These are phyloP conservation scores for Goniozus legneri DNA, from an alignment of 1,140 invertebrate genomes.

Conservation along the genomic window DNA sequence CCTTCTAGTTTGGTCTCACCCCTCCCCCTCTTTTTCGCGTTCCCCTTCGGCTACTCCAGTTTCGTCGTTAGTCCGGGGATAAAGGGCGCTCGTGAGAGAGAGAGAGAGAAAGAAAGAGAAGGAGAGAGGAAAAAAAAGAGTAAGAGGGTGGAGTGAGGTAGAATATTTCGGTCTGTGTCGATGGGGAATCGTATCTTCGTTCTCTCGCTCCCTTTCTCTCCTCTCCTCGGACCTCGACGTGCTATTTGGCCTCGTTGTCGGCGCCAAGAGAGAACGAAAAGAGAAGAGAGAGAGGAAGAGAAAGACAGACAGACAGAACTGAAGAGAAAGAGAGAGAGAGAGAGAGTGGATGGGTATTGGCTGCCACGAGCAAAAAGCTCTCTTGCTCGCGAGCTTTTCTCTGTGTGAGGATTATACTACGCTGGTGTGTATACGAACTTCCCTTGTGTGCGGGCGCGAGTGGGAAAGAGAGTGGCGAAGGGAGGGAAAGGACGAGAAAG, in stretches of 20 bases:
- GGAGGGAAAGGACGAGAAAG: constrained; percentile 3
- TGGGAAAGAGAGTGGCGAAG: constrained; percentile 21
- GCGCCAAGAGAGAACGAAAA: constrained; percentile 19
- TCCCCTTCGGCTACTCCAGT: too few relatives aligned
- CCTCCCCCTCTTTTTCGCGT: too few relatives aligned
- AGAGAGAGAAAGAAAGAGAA: too few relatives aligned
- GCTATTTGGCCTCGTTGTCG: constrained; percentile 10
- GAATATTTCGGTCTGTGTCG: too few relatives aligned
- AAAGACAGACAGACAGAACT: constrained; percentile 10
- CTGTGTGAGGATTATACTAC: constrained; percentile 1
- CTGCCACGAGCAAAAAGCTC: constrained; percentile 34
- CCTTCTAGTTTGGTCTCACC: too few relatives aligned
- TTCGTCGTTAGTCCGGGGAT: too few relatives aligned
- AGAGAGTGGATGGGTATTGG: constrained; percentile 25
- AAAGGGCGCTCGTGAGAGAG: too few relatives aligned
- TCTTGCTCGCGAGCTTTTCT: constrained; percentile 2
- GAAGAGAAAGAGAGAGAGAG: not conserved
- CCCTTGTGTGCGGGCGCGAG: constrained; percentile 7
- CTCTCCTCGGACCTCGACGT: not conserved
- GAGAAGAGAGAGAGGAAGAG: constrained; percentile 13
- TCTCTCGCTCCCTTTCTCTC: not conserved
- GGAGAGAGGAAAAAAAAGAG: too few relatives aligned
- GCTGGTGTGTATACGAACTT: constrained; percentile 10
- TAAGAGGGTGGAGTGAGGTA: too few relatives aligned
- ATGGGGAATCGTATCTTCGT: too few relatives aligned